Percentiles rank a stretch among this genome's conserved stretches.
phyloP scores from a whole-genome alignment of 2,888 invertebrate species.

The Acanthoscelides obtectus region DNA sequence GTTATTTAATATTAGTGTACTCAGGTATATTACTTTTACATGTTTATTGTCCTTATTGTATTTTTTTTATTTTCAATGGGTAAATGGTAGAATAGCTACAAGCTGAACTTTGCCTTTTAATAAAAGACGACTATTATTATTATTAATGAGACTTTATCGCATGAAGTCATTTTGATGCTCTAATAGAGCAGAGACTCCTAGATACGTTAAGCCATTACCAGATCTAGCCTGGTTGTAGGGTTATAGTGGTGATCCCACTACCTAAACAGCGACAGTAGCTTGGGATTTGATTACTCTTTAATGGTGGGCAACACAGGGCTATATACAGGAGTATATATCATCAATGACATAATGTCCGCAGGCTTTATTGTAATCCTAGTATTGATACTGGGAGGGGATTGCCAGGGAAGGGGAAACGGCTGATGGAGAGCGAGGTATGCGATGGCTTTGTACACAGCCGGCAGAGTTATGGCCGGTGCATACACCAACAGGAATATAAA shows the following conservation, averaged over 20 bases:
- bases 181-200: too few relatives aligned
- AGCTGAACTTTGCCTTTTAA: too few relatives aligned
- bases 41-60: too few relatives aligned
- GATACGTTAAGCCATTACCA: too few relatives aligned
- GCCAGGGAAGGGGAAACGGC: neutral
- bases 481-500: neutral
- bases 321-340: neutral
- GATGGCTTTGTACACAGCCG: neutral
- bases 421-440: neutral
- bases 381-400: neutral
- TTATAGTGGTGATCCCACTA: neutral
- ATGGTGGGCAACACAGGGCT: neutral
- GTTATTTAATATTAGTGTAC: too few relatives aligned
- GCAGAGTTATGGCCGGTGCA: neutral
- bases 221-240: too few relatives aligned
- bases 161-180: too few relatives aligned
- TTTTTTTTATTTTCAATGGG: too few relatives aligned
- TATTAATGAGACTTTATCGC: too few relatives aligned
- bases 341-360: neutral
- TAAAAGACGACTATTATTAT: too few relatives aligned
- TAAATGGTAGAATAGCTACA: too few relatives aligned
- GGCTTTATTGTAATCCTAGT: neutral
- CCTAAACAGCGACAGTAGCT: neutral
- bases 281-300: neutral
- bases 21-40: too few relatives aligned